A percentile compares a stretch with the other conserved stretches of the same genome.
These are phyloP conservation scores for Eutrigla gurnardus DNA, from an alignment of 2,797 vertebrate genomes.

Conservation along the genomic window DNA sequence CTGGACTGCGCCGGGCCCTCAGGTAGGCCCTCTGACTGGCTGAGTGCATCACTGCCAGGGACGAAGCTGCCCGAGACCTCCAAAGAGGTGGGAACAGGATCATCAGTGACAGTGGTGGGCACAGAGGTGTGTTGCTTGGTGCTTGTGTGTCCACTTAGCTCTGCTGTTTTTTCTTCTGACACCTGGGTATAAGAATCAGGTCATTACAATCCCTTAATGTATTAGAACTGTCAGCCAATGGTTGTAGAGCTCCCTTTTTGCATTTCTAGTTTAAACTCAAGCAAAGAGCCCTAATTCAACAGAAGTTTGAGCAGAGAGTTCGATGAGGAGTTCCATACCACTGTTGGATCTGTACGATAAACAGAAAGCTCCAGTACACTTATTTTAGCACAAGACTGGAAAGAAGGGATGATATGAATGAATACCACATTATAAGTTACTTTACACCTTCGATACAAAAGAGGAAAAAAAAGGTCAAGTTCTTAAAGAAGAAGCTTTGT, in stretches of 20 bases:
- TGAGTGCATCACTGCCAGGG: slow-evolving; percentile 43
- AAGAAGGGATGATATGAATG: too few relatives aligned
- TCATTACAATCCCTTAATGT: slow-evolving; percentile 10
- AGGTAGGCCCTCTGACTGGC: slow-evolving; percentile 47
- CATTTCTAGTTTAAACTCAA: slow-evolving; percentile 2
- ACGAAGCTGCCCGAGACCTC: slow-evolving; percentile 36
- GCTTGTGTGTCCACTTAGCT: slow-evolving; percentile 42
- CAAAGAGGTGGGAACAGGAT: slow-evolving; percentile 27
- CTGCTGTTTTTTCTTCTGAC: slow-evolving; percentile 62
- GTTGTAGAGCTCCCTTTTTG: slow-evolving; percentile 1
- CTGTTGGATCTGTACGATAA: not conserved
- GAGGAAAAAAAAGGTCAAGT: not conserved
- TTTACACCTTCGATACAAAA: too few relatives aligned
- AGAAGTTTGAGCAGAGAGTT: not conserved
- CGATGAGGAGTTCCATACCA: not conserved
- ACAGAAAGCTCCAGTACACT: not conserved
- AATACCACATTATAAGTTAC: too few relatives aligned
- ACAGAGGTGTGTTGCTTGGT: slow-evolving; percentile 24
- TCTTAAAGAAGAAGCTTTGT: not conserved
- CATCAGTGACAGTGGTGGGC: slow-evolving; percentile 18
- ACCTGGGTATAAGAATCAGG: slow-evolving; percentile 55
- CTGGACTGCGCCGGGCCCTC: slow-evolving; percentile 43
- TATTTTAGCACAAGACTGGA: not conserved
- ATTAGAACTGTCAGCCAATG: not conserved
- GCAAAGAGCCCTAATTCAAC: not conserved